Base-by-base conservation (phyloP, 2,797 vertebrate species). In the Spheniscus humboldti region DNA sequence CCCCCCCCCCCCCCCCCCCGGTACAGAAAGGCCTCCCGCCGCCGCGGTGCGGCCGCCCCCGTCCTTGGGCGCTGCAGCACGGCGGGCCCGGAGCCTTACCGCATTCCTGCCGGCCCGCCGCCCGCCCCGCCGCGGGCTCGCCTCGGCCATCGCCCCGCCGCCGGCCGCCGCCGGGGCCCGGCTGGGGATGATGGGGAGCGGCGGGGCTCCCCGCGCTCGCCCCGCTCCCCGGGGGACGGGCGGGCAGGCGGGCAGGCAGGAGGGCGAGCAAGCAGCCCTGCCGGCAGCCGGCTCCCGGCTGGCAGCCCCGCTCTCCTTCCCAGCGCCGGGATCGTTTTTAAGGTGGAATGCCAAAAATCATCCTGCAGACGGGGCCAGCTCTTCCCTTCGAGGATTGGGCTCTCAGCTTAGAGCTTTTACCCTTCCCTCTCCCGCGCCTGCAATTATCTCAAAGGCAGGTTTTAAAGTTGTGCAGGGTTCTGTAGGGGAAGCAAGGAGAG, bases 61-160 rank as follows among this genome's bases (percentile, higher is more conserved):
- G 78, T 18, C 55, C 41, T 62, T 24, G 66, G 48, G 19, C 55
- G 45, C 90, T 31, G 94, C 87, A 80, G 88, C 82, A 25, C 57
- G 74, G 33, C 60, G 86, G 81, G 90, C 79, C 82, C 81, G 57
- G 72, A 55, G 64, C 71, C 74, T 86, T 33, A 99, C 99, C 99
- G 98, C 98, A 98, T 97, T 98, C 97, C 98, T 98, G 89, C 97
- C 98, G 85, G 98, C 98, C 98, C 98, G 98, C 97, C 98, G 98
- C 95, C 97, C 94, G 96, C 98, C 95, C 97, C 98, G 97, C 81
- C 96, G 98, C 96, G 97, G 97, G 97, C 97, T 97, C 92, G 97
- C 98, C 97, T 99, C 99, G 55, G 98, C 97, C 99, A 99, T 98
- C 86, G 96, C 94, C 76, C 81, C 62, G 90, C 60, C 15, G 74